Evolutionary conservation across 2,888 invertebrate genomes (phyloP), one percentile per base, ranked within the genome.

Genomic region (Anaspis maculata): DNA sequence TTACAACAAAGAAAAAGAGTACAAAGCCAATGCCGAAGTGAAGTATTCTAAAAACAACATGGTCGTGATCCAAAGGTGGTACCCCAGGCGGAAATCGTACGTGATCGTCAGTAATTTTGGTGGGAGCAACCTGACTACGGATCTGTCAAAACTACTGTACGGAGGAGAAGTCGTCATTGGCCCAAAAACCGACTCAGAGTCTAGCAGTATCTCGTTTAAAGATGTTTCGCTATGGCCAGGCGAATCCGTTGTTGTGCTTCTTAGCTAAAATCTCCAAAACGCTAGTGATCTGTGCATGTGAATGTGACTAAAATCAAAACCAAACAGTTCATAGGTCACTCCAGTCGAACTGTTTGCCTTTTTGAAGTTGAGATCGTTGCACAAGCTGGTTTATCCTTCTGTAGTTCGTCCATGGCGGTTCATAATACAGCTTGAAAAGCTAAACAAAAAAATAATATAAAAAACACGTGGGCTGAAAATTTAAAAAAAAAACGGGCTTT

Each of bases 81-180:
- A 79, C 61, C 87, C 87, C 1, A 72, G 88, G 10, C 72, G 83
- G 36, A 81, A 83, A 54, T 77, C 83, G 1, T 85, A 80, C 54
- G 80, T 84, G 0, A 76, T 83, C 38, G 74, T 87, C 0, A 78
- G 79, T 1, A 88, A 88, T 67, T 70, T 86, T 2, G 83, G 82
- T 0, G 66, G 59, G 22, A 59, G 58, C 5, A 64, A 71, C 11
- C 72, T 79, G 22, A 72, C 72, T 2, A 76, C 79, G 30, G 86
- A 88, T 64, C 68, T 88, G 34, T 83, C 85, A 0, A 72, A 76
- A 1, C 73, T 81, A 62, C 81, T 83, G 57, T 88, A 85, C 54
- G 81, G 83, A 29, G 88, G 88, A 1, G 62, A 69, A 27, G 67
- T 76, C 3, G 62, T 74, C 13, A 69, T 74, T n/a, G 73, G 73